Conservation (phyloP, 2,113 vertebrate species). For the Nycticebus coucang region DNA sequence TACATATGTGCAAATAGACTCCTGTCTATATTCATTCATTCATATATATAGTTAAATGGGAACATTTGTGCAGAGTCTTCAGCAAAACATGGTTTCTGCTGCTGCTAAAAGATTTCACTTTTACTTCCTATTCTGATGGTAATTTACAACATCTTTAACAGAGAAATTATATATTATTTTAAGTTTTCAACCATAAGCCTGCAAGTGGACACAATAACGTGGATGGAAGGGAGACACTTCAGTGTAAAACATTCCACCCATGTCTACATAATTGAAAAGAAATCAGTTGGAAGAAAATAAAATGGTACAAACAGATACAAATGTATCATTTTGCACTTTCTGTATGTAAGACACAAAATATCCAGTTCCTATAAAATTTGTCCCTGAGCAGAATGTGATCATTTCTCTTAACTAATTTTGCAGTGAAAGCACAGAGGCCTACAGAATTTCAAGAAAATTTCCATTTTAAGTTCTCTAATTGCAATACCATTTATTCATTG, state of each 20-base stretch:
- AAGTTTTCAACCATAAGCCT: not conserved
- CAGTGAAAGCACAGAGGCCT: not conserved
- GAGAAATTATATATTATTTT: slow-evolving; percentile 38
- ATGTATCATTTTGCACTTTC: not conserved
- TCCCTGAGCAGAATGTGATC: slow-evolving; percentile 11
- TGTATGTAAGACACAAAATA: not conserved
- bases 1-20: not conserved
- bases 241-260: not conserved
- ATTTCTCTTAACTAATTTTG: not conserved
- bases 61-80: not conserved
- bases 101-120: not conserved
- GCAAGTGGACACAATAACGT: not conserved
- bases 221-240: not conserved
- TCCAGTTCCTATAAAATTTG: not conserved
- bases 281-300: not conserved
- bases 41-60: not conserved
- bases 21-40: not conserved
- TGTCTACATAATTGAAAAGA: not conserved
- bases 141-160: not conserved
- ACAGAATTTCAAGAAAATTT: slow-evolving; percentile 38
- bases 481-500: slow-evolving; percentile 1
- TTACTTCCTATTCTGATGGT: not conserved
- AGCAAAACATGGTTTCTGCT: not conserved
- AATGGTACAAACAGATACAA: not conserved
- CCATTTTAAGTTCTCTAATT: slow-evolving; percentile 30